Conservation (phyloP, 2,797 vertebrate genomes). For the Gymnoscopelus microlampas region DNA sequence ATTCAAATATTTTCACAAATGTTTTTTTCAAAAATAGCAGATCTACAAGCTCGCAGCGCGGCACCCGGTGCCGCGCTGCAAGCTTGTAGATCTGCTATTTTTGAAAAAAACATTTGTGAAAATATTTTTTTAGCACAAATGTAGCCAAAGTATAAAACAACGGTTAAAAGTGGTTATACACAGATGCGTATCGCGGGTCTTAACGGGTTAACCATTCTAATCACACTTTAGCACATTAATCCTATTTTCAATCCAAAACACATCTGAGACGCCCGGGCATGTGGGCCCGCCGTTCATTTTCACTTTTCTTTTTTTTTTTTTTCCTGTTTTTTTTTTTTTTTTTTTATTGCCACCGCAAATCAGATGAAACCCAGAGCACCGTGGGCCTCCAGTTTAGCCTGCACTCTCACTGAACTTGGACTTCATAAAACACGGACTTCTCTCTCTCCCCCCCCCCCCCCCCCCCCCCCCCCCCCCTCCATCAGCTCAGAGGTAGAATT, state of each 20-base stretch:
- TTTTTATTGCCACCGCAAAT: conserved; percentile 95
- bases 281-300: conserved; percentile 68
- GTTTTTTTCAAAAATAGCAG: no score
- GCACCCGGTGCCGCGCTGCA: no score
- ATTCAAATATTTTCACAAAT: no score
- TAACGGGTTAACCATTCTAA: conserved; percentile 86
- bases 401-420: conserved; percentile 97
- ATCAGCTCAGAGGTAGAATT: conserved; percentile 87
- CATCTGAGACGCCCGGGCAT: conserved; percentile 89
- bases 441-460: not conserved
- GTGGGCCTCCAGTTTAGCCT: conserved; percentile 85
- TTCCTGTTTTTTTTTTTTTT: conserved; percentile 54
- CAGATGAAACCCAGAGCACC: conserved; percentile 94
- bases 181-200: no score
- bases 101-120: no score
- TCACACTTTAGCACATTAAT: conserved; percentile 99
- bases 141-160: no score
- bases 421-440: conserved; percentile 88
- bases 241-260: conserved; percentile 98
- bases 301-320: not conserved
- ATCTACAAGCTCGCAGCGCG: no score
- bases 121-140: no score
- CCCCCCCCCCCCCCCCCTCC: conserved; percentile 38
- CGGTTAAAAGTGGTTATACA: no score
- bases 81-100: no score